Percentiles rank a stretch among this genome's conserved stretches.
Conservation (phyloP, 92 coral and sea anemone genomes). For the Micromussa lordhowensis region DNA sequence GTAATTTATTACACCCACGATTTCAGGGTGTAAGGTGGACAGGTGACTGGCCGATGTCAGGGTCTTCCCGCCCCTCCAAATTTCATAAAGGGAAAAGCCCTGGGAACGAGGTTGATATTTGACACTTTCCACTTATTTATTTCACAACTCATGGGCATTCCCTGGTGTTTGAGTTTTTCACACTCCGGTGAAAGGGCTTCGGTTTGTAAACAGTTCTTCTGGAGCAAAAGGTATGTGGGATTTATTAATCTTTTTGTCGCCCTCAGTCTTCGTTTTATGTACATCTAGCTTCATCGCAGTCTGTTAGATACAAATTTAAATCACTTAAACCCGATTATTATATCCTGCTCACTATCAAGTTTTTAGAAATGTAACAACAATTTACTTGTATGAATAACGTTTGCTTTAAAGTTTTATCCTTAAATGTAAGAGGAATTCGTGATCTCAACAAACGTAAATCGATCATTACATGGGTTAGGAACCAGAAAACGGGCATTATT, state of each 20-base stretch:
- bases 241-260: neutral
- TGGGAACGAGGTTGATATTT: too few relatives aligned
- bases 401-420: too few relatives aligned
- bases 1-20: too few relatives aligned
- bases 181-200: constrained; percentile 15
- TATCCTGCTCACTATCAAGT: constrained; percentile 3
- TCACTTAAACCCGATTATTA: neutral
- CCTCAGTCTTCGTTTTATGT: constrained; percentile 17
- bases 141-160: constrained; percentile 2
- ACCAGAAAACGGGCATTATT: too few relatives aligned
- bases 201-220: constrained; percentile 10
- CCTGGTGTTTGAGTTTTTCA: constrained; percentile 1
- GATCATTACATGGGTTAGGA: too few relatives aligned
- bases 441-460: too few relatives aligned
- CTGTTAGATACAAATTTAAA: constrained; percentile 10
- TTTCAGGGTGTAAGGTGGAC: too few relatives aligned
- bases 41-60: too few relatives aligned
- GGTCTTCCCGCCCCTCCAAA: too few relatives aligned
- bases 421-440: too few relatives aligned
- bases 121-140: neutral
- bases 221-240: constrained; percentile 24
- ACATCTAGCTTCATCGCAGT: constrained; percentile 1
- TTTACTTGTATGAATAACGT: too few relatives aligned
- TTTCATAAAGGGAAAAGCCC: too few relatives aligned
- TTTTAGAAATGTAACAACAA: neutral